A percentile compares a stretch with the other conserved stretches of the same genome.
phyloP scores from a whole-genome alignment of 2,797 vertebrate species.

The Galaxias olidus region DNA sequence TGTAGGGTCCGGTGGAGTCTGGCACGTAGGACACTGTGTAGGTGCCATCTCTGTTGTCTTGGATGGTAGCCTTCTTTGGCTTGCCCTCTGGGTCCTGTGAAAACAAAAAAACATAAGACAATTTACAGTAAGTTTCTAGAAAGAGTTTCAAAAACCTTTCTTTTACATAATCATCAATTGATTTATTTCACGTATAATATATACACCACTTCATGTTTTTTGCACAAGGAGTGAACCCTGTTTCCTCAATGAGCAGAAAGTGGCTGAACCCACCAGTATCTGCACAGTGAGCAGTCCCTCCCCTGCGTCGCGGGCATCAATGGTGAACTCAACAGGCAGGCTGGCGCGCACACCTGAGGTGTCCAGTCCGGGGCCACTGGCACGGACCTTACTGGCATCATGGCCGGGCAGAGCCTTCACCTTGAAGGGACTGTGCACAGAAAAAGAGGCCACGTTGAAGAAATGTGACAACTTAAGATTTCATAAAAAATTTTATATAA shows the following conservation, averaged over 20 bases:
- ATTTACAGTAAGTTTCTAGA: background rate
- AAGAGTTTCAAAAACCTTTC: too few species aligned
- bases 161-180: too few species aligned
- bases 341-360: slow-evolving; percentile 89
- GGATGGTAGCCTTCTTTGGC: slow-evolving; percentile 92
- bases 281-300: slow-evolving; percentile 95
- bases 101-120: background rate
- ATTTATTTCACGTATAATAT: too few species aligned
- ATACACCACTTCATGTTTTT: too few species aligned
- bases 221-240: background rate
- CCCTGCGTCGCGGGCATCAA: slow-evolving; percentile 91
- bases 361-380: slow-evolving; percentile 91
- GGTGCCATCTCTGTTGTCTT: slow-evolving; percentile 90
- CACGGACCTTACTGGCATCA: slow-evolving; percentile 94
- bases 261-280: slow-evolving; percentile 82
- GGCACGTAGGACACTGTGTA: slow-evolving; percentile 93
- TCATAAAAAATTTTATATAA: background rate
- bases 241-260: background rate
- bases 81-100: slow-evolving; percentile 90
- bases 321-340: slow-evolving; percentile 94
- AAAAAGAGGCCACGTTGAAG: background rate
- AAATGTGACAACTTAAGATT: slow-evolving; percentile 11
- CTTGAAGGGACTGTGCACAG: slow-evolving; percentile 86
- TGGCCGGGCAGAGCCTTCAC: slow-evolving; percentile 89
- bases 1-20: slow-evolving; percentile 86